These are phyloP conservation scores for Micrastur ruficollis DNA, from an alignment of 2,797 vertebrate species.

Conservation along the genomic window DNA sequence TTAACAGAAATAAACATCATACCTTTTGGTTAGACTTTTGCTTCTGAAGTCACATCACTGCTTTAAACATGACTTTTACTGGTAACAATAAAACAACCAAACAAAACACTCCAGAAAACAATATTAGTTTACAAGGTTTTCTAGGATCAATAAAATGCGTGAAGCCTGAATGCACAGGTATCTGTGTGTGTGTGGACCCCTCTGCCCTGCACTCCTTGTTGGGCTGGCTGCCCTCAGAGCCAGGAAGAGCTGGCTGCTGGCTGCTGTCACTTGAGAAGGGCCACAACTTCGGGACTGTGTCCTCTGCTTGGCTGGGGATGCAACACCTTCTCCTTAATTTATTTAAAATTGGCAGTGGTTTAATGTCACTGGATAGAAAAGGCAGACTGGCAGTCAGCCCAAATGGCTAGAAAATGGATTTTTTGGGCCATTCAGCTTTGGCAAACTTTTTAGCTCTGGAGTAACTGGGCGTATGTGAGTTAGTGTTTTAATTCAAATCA, in stretches of 20 bases:
- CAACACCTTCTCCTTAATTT: not conserved
- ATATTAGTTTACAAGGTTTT: not conserved
- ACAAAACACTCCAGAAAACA: not conserved
- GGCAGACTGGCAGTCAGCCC: not conserved
- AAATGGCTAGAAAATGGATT: not conserved
- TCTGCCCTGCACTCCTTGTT: not conserved
- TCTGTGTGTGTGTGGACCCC: not conserved
- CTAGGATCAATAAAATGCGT: not conserved
- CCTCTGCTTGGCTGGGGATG: rapidly evolving
- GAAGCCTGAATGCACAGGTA: not conserved
- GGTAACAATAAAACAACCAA: not conserved
- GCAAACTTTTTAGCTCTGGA: not conserved
- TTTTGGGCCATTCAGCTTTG: not conserved
- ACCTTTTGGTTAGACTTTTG: not conserved
- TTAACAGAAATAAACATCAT: not conserved
- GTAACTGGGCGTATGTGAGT: rapidly evolving
- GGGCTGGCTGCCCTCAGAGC: not conserved
- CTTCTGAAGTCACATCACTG: not conserved
- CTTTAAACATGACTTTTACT: not conserved
- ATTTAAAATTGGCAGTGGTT: not conserved
- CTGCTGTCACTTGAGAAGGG: not conserved
- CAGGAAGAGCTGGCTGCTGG: not conserved
- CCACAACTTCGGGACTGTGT: not conserved
- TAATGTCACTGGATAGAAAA: not conserved
- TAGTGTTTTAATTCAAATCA: not conserved